phyloP scores from a whole-genome alignment of 2,113 vertebrate genomes.

The Platysternon megacephalum region DNA sequence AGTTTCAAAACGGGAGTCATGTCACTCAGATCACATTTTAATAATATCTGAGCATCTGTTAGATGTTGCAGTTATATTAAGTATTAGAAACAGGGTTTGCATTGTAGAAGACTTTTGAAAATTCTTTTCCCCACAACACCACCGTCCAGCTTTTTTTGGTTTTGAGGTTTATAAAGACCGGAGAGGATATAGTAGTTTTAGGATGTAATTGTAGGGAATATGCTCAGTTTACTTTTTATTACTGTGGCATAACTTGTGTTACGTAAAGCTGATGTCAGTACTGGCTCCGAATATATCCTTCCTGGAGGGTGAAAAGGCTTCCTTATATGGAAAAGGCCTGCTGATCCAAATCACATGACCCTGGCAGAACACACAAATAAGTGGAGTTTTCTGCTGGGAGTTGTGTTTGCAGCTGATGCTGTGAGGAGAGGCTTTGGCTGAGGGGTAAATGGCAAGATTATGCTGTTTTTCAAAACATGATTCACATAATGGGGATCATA shows the following conservation, averaged over 20 bases:
- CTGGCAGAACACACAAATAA: rapidly evolving
- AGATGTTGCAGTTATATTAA: not conserved
- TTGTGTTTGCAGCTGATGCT: not conserved
- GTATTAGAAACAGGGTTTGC: not conserved
- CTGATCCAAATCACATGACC: not conserved
- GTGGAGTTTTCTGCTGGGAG: not conserved
- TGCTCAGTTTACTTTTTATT: not conserved
- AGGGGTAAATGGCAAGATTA: not conserved
- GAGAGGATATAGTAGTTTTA: not conserved
- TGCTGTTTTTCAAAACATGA: not conserved
- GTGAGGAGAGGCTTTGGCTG: not conserved
- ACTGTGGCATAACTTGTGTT: not conserved
- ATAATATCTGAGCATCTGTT: slow-evolving; percentile 22
- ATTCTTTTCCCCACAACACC: not conserved
- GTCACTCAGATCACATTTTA: not conserved
- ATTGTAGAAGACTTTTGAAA: not conserved
- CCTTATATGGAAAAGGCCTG: slow-evolving; percentile 4
- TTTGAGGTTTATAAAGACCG: not conserved
- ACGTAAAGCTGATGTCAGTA: not conserved
- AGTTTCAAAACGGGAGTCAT: slow-evolving; percentile 12
- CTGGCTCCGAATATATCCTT: not conserved
- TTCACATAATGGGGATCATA: not conserved
- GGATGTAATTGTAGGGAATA: not conserved
- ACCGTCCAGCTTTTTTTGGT: rapidly evolving
- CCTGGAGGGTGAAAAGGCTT: not conserved